These are phyloP conservation scores for Chionomys nivalis DNA, from an alignment of 2,113 vertebrate species.

Conservation along the genomic window DNA sequence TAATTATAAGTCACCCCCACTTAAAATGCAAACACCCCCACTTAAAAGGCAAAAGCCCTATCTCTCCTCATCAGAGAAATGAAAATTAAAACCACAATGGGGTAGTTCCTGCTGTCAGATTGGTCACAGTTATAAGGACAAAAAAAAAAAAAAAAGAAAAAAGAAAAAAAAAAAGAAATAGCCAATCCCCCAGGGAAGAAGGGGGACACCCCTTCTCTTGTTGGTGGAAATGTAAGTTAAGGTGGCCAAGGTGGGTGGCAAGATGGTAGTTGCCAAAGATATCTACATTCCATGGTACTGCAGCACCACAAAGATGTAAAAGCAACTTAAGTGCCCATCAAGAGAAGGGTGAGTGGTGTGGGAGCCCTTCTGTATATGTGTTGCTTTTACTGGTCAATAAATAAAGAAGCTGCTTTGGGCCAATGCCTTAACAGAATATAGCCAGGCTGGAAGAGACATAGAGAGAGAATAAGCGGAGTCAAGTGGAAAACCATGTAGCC, in stretches of 20 bases:
- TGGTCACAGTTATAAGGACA: background rate
- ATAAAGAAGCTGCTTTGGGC: too few relatives aligned
- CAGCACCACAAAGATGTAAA: background rate
- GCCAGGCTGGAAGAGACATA: too few relatives aligned
- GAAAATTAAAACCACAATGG: background rate
- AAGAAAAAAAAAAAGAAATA: background rate
- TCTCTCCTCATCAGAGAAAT: background rate
- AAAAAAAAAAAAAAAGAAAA: background rate
- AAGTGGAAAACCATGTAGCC: too few relatives aligned
- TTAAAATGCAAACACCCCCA: background rate
- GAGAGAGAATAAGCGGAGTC: too few relatives aligned
- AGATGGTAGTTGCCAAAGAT: background rate
- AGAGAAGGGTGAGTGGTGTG: too few relatives aligned
- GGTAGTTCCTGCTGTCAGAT: background rate
- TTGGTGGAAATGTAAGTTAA: background rate
- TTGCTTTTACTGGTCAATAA: too few relatives aligned
- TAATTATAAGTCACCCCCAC: background rate
- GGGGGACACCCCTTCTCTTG: too few relatives aligned
- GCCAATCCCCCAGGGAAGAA: background rate
- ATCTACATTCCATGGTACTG: fast-evolving
- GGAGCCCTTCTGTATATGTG: too few relatives aligned
- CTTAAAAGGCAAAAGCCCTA: background rate
- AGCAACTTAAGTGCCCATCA: background rate
- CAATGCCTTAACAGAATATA: too few relatives aligned
- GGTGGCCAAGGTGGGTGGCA: too few relatives aligned